Evolutionary conservation across 1,140 invertebrate species (phyloP).

Genomic region (Nymphalis io): DNA sequence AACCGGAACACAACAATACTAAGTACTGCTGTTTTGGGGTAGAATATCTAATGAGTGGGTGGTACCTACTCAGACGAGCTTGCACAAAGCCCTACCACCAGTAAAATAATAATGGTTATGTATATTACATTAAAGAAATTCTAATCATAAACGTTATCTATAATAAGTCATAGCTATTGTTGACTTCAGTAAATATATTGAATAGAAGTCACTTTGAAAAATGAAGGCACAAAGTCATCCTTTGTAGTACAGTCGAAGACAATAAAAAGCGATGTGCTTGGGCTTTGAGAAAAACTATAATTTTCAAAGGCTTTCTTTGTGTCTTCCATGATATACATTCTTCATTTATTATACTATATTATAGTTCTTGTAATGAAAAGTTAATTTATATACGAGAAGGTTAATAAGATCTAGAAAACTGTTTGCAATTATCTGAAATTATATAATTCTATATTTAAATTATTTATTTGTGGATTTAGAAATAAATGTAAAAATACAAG

Average conservation of each 20-base stretch:
- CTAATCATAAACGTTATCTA: background rate
- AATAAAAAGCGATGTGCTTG: constrained; percentile 33
- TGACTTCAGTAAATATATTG: constrained; percentile 46
- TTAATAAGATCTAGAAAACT: too few relatives aligned
- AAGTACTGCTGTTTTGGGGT: too few relatives aligned
- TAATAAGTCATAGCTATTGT: background rate
- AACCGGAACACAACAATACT: too few relatives aligned
- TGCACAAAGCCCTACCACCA: too few relatives aligned
- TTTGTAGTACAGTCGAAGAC: constrained; percentile 45
- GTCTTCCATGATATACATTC: background rate
- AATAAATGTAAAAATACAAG: too few relatives aligned
- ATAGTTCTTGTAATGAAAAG: background rate
- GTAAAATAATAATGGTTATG: too few relatives aligned
- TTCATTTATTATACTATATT: background rate
- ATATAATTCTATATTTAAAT: too few relatives aligned
- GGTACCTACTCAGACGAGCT: too few relatives aligned
- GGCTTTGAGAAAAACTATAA: constrained; percentile 21
- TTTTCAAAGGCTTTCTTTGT: constrained; percentile 35
- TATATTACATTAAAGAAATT: too few relatives aligned
- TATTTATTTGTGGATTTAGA: too few relatives aligned
- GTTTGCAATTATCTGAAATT: too few relatives aligned
- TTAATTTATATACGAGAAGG: background rate
- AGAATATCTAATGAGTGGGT: too few relatives aligned
- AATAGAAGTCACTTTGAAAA: constrained; percentile 51
- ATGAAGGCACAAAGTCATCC: constrained; percentile 47